phyloP scores from a whole-genome alignment of 2,113 vertebrate genomes.

The Phalacrocorax brasilianus region DNA sequence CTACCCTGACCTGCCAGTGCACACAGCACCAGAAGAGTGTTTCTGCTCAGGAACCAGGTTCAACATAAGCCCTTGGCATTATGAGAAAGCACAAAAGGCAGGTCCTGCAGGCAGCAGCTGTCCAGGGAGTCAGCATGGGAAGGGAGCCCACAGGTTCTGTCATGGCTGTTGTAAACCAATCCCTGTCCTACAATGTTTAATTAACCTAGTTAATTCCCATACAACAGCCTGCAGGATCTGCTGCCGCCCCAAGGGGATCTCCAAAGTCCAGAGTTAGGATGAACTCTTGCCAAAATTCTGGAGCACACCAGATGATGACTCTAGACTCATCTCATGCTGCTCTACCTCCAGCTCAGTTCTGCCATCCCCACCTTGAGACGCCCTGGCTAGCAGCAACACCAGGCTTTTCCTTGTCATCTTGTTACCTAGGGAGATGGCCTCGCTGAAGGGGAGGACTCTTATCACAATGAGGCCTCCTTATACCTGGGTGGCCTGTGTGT shows the following conservation, averaged over 20 bases:
- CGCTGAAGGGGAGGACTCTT: slow-evolving; percentile 12
- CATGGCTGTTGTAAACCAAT: background rate
- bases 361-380: background rate
- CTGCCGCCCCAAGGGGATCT: background rate
- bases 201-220: background rate
- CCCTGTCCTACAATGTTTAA: background rate
- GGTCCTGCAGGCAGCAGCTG: background rate
- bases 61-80: background rate
- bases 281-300: background rate
- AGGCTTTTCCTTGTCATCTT: slow-evolving; percentile 26
- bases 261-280: background rate
- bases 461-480: slow-evolving; percentile 24
- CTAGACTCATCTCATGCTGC: background rate
- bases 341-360: background rate
- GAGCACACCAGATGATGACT: background rate
- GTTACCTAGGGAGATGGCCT: slow-evolving; percentile 37
- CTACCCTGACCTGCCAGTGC: background rate
- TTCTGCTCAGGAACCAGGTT: background rate
- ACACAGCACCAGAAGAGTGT: background rate
- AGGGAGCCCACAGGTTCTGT: background rate
- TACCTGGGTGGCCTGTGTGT: background rate
- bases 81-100: background rate
- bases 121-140: background rate
- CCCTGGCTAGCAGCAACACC: background rate
- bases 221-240: background rate